These are phyloP conservation scores for Bombus waltoni DNA, from an alignment of 1,140 invertebrate genomes.

Conservation along the genomic window DNA sequence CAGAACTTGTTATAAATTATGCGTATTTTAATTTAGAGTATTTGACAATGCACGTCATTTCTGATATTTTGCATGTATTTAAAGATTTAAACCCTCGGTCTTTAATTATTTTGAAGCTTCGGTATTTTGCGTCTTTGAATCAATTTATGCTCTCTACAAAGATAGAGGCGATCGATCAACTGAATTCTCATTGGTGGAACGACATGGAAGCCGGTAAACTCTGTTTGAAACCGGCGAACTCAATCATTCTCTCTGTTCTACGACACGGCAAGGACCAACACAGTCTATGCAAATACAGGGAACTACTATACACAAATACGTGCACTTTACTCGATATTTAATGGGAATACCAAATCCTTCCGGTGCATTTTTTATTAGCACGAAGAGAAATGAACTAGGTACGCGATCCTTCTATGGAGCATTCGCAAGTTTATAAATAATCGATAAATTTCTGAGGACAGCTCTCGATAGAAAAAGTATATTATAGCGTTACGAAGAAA, in stretches of 20 bases:
- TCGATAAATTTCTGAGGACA: not conserved
- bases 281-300: conserved; percentile 64
- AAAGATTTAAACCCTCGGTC: too few species aligned
- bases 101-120: not conserved
- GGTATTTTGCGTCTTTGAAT: not conserved
- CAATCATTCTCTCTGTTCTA: conserved; percentile 75
- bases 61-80: not conserved
- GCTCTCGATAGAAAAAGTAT: not conserved
- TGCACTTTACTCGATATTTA: conserved; percentile 72
- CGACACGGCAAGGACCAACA: conserved; percentile 64
- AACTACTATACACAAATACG: conserved; percentile 34
- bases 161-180: conserved; percentile 4
- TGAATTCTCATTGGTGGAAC: conserved; percentile 21
- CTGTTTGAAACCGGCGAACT: conserved; percentile 63
- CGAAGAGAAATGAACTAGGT: not conserved
- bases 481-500: not conserved
- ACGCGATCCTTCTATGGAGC: not conserved
- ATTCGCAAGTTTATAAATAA: not conserved
- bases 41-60: not conserved
- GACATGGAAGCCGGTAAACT: conserved; percentile 59
- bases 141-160: not conserved
- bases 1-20: too few species aligned
- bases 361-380: conserved; percentile 25
- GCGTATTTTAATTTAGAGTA: not conserved
- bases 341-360: conserved; percentile 54